These are phyloP conservation scores for Sycophila texana DNA, from an alignment of 2,888 invertebrate genomes.

Conservation along the genomic window DNA sequence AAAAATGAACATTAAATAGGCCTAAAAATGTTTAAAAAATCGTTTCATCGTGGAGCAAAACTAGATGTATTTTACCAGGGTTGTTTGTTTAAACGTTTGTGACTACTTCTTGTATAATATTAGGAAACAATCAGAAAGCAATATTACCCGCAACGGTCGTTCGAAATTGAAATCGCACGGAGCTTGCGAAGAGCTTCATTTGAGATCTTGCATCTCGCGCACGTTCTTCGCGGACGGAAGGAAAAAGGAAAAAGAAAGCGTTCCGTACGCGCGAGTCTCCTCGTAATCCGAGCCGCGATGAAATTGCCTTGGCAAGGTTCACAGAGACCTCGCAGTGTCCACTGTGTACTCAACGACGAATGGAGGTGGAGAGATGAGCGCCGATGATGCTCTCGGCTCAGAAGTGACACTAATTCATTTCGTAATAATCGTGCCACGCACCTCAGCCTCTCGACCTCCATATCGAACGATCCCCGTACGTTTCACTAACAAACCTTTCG, in stretches of 20 bases:
- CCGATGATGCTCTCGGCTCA: not conserved
- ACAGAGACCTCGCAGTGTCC: not conserved
- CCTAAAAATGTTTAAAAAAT: too few relatives aligned
- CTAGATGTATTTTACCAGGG: too few relatives aligned
- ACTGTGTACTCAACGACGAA: not conserved
- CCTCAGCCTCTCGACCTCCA: not conserved
- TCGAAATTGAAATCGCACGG: too few relatives aligned
- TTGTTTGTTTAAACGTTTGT: too few relatives aligned
- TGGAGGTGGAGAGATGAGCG: not conserved
- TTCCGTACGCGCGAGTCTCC: too few relatives aligned
- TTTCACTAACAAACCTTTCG: not conserved
- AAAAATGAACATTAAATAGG: too few relatives aligned
- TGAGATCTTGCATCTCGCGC: not conserved
- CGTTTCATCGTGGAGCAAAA: too few relatives aligned
- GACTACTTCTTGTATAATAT: too few relatives aligned
- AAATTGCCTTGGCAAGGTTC: not conserved
- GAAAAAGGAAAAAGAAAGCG: not conserved
- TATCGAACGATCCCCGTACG: not conserved
- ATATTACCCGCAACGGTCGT: not conserved
- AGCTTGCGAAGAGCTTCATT: too few relatives aligned
- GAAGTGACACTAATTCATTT: slow-evolving; percentile 41
- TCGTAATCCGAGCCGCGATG: too few relatives aligned
- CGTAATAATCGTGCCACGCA: slow-evolving; percentile 24
- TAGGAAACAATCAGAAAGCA: too few relatives aligned
- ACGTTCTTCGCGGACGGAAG: not conserved